Base-by-base conservation (phyloP, 2,113 vertebrate species). In the Burhinus oedicnemus region DNA sequence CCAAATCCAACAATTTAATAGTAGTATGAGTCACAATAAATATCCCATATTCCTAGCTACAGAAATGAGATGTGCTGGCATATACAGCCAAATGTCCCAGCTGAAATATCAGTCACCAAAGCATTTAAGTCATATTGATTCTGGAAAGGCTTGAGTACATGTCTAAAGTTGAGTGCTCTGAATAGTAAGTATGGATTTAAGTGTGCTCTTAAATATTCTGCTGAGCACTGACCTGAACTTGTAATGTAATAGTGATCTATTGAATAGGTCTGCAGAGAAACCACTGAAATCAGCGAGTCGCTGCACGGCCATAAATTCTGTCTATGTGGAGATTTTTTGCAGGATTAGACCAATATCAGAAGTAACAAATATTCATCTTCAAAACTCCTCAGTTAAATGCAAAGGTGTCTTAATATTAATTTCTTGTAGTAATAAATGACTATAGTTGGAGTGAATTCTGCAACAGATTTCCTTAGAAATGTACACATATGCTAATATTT, bases 121-220 rank as follows among this genome's bases (percentile, higher is more conserved):
- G 58, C 36, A 90, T 95, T 91, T 65, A 92, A 74, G 49, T 77
- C 25, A 9, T 83, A 96, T 96, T 93, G 95, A 94, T 91, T 79
- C 40, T 72, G 54, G 44, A 89, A 21, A n/a, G 19, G 5, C 44
- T 76, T 80, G 38, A 91, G 54, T 47, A 89, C 3, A 17, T 90
- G 58, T 54, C 79, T 93, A 34, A 66, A 83, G 49, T 49, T 85
- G 83, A 94, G 57, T 87, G 62, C 26, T 74, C 32, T 57, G 71
- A 79, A 85, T 58, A 91, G 13, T 54, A 87, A 72, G 52, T 91
- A 89, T 79, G 62, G 62, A 95, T 96, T 80, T 91, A 91, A 85
- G 45, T 25, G 47, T 65, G 54, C 44, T 83, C 49, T 90, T 94
- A 91, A 90, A 95, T 85, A 91, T 87, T 95, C 80, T 97, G 95